These are phyloP conservation scores for Epinephelus cyanopodus DNA, from an alignment of 2,113 vertebrate species.

Conservation along the genomic window DNA sequence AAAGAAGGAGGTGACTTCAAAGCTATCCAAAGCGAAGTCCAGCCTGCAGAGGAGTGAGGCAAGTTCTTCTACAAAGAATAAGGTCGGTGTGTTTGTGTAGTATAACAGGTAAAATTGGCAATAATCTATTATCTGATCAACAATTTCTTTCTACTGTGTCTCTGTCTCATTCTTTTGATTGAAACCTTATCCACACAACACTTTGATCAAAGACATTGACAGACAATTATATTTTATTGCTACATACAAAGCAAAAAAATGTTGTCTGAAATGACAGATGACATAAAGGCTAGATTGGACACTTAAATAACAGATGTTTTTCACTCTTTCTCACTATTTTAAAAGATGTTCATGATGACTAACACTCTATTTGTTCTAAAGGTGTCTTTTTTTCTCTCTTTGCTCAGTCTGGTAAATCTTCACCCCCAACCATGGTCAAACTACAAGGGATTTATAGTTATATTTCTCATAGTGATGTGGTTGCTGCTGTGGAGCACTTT, in stretches of 20 bases:
- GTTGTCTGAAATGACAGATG: not conserved
- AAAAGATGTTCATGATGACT: not conserved
- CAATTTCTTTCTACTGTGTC: too few species aligned
- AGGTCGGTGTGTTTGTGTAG: slow-evolving; percentile 27
- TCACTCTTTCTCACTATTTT: not conserved
- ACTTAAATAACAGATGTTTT: not conserved
- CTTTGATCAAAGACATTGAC: not conserved
- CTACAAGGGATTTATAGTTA: not conserved
- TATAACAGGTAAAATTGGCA: too few species aligned
- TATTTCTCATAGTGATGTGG: slow-evolving; percentile 40
- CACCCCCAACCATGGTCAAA: slow-evolving; percentile 39
- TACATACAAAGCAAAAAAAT: not conserved
- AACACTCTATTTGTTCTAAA: not conserved
- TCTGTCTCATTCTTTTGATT: not conserved
- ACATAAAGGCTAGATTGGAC: not conserved
- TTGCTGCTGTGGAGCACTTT: not conserved
- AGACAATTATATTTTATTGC: too few species aligned
- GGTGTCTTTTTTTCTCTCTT: not conserved
- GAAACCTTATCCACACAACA: not conserved
- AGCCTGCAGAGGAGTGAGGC: not conserved
- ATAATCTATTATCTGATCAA: not conserved
- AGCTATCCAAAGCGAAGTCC: not conserved
- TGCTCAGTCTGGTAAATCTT: slow-evolving; percentile 1
- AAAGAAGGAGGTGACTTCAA: not conserved
- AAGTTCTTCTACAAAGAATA: slow-evolving; percentile 7